These are phyloP conservation scores for Lineus longissimus DNA, from an alignment of 1,140 invertebrate genomes.

Conservation along the genomic window DNA sequence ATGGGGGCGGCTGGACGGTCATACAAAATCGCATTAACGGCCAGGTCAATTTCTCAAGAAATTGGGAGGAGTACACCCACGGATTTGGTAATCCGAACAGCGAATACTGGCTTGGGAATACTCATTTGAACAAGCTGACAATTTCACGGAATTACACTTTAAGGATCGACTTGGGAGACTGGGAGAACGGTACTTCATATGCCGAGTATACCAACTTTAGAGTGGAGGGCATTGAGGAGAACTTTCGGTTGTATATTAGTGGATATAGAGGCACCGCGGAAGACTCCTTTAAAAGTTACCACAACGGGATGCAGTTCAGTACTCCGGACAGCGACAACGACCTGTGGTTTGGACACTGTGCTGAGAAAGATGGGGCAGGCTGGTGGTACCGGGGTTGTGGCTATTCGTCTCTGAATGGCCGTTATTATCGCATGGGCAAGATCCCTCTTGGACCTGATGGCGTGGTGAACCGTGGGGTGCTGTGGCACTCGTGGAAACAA, in stretches of 20 bases:
- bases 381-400: slow-evolving; percentile 67
- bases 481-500: slow-evolving; percentile 62
- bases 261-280: slow-evolving; percentile 83
- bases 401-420: slow-evolving; percentile 61
- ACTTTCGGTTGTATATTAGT: slow-evolving; percentile 85
- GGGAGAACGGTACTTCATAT: slow-evolving; percentile 75
- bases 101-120: slow-evolving; percentile 58
- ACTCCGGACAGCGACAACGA: slow-evolving; percentile 62
- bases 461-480: slow-evolving; percentile 53
- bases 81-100: slow-evolving; percentile 87
- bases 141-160: slow-evolving; percentile 72
- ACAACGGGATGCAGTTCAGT: slow-evolving; percentile 61
- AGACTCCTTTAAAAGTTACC: slow-evolving; percentile 60
- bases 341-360: slow-evolving; percentile 63
- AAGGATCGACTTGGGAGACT: slow-evolving; percentile 86
- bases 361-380: slow-evolving; percentile 56
- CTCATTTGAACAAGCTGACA: slow-evolving; percentile 52
- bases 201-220: slow-evolving; percentile 29
- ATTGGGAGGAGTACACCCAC: slow-evolving; percentile 91
- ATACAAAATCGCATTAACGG: slow-evolving; percentile 77
- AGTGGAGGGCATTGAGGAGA: slow-evolving; percentile 61
- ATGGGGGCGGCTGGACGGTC: slow-evolving; percentile 82
- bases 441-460: slow-evolving; percentile 31
- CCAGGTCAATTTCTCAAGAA: slow-evolving; percentile 76
- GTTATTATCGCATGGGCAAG: slow-evolving; percentile 48